Evolutionary conservation across 2,888 invertebrate species (phyloP), one percentile per base, ranked within the genome.

Genomic region (Chaetogeoica ovagalla): DNA sequence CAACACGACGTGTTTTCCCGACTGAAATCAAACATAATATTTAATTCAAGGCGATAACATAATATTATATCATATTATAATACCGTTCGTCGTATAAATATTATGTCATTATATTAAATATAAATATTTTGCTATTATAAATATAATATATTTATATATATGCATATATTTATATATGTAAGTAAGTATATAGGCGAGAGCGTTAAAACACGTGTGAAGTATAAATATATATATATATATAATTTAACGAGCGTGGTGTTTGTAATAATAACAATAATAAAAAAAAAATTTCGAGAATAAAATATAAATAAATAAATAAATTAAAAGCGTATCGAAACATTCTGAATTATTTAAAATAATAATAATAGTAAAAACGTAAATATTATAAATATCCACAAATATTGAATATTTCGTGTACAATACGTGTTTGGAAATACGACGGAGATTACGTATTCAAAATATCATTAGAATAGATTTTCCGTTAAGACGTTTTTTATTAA

Each of bases 291-390:
- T 71, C 65, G 72, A 73, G 81, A 73, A 82, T 77, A 82, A 77
- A 19, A 75, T 82, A 77, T 82, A 83, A 62, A 83, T 82, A 73
- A 82, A 83, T 81, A 83, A 72, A 83, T 63, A 63, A 70, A 62
- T 79, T 79, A 70, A 70, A 79, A 79, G 70, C 70, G 62, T 55
- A 71, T 79, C 63, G 77, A 79, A 1, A 70, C 77, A 79, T 79
- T 79, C 77, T 79, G 77, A 79, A 79, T 21, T 70, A 48, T 79
- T 70, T 11, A 79, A 76, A 66, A 66, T 48, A 70, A 57, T 17
- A 30, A 69, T 30, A 39, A 71, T 37, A 63, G 2, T 43, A 71
- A 57, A 55, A 82, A 86, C 86, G 87, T 87, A 87, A 87, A 87
- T 82, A 86, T 84, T 55, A 52, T 57, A 37, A 60, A 57, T 75